These are phyloP conservation scores for Thumatha senex DNA, from an alignment of 2,888 invertebrate species.

Conservation along the genomic window DNA sequence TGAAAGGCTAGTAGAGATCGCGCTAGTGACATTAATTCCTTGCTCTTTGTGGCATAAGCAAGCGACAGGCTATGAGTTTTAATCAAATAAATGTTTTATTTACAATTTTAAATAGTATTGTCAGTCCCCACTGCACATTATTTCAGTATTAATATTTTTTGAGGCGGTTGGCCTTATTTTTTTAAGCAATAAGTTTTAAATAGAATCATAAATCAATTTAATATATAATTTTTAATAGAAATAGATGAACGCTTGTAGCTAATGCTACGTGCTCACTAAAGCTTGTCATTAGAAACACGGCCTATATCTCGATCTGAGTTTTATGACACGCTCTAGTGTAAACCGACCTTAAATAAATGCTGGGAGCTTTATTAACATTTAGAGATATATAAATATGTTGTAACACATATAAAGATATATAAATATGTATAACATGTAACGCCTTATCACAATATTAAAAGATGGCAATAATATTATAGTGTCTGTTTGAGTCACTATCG, in stretches of 20 bases:
- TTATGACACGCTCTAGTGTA: neutral
- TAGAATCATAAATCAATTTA: constrained; percentile 28
- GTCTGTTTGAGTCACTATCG: no score
- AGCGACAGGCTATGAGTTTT: constrained; percentile 46
- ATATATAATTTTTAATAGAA: constrained; percentile 17
- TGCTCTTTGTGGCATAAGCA: constrained; percentile 31
- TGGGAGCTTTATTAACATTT: constrained; percentile 44
- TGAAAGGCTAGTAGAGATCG: no score
- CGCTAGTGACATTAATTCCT: no score
- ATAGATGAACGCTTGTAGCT: constrained; percentile 43
- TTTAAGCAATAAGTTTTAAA: constrained; percentile 16
- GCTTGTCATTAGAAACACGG: neutral
- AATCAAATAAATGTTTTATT: constrained; percentile 39
- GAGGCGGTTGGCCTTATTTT: constrained; percentile 11
- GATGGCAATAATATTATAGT: constrained; percentile 19
- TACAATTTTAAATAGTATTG: constrained; percentile 42
- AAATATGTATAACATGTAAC: constrained; percentile 16
- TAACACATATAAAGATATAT: constrained; percentile 8
- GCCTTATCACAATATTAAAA: constrained; percentile 23
- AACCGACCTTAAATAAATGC: constrained; percentile 25
- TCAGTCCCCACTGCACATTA: constrained; percentile 26
- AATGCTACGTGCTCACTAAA: neutral
- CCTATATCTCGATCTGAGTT: neutral
- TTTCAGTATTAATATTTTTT: constrained; percentile 52
- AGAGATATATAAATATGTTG: constrained; percentile 32